phyloP scores from a whole-genome alignment of 2,888 invertebrate species.

The Callyntrura guangdongensis region DNA sequence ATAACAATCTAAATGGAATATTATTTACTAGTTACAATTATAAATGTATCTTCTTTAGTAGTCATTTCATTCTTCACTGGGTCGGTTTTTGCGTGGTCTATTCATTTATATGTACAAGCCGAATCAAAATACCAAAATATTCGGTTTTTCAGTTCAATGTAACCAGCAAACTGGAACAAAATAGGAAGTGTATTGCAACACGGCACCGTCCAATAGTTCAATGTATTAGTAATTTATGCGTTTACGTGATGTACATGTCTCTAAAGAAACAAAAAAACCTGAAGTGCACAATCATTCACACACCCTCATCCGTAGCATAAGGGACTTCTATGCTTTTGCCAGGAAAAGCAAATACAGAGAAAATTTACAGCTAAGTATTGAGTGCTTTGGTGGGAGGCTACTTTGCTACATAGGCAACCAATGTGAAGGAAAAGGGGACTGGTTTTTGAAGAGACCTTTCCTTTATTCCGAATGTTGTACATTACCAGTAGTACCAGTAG shows the following conservation, averaged over 20 bases:
- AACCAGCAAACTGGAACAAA: too few relatives aligned
- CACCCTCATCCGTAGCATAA: background rate
- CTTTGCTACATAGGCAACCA: slow-evolving; percentile 53
- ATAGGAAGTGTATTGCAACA: too few relatives aligned
- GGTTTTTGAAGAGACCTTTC: slow-evolving; percentile 60
- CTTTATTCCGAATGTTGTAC: slow-evolving; percentile 17
- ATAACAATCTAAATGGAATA: too few relatives aligned
- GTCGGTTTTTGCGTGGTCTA: too few relatives aligned
- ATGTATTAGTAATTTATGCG: background rate
- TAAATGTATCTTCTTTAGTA: too few relatives aligned
- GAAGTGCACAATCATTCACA: background rate
- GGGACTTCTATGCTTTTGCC: slow-evolving; percentile 6
- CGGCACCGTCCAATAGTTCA: too few relatives aligned
- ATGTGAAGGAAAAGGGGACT: slow-evolving; percentile 70
- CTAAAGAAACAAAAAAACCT: background rate
- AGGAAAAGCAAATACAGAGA: background rate
- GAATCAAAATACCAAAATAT: too few relatives aligned
- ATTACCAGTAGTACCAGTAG: background rate
- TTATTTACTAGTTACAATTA: too few relatives aligned
- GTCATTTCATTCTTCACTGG: too few relatives aligned
- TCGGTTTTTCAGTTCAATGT: too few relatives aligned
- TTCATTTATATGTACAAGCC: too few relatives aligned
- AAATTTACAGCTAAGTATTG: background rate
- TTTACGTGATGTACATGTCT: background rate
- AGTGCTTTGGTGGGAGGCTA: slow-evolving; percentile 63